Evolutionary conservation across 2,113 vertebrate species (phyloP), one percentile per base, ranked within the genome.

Genomic region (Proteles cristata): DNA sequence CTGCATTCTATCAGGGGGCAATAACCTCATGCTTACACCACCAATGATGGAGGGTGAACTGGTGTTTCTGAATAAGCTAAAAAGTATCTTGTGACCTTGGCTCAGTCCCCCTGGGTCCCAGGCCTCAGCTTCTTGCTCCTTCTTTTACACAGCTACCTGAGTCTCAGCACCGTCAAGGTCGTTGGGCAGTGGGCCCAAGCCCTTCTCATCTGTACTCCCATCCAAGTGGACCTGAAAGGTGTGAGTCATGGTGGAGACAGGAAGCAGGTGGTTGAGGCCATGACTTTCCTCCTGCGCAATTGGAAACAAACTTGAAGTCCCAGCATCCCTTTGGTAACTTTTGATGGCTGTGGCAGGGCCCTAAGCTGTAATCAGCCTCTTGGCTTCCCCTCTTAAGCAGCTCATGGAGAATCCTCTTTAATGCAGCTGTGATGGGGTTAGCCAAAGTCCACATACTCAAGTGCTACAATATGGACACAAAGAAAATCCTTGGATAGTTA

Each of bases 361-460:
- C 96, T 90, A 92, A 97, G 83, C 95, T 98, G 80, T 96, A 98
- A 97, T 98, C 87, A 97, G 92, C 90, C 31, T 33, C 63, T 98
- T 98, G 97, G 92, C 95, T 96, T 97, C 84, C 39, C 84, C 84
- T 92, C 35, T 93, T 81, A 96, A 97, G 94, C 95, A 97, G 85
- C 80, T 98, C 87, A 97, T 90, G 76, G 92, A 97, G 94, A 98
- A 97, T 97, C 94, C 76, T 97, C 69, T 93, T 94, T 98, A 98
- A 97, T 97, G 97, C 98, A 97, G 97, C 98, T 97, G 97, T 65
- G 71, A 77, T 48, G 92, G 66, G 97, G 98, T 98, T 98, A 98
- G 97, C 98, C 98, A 98, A 98, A 98, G 98, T 98, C 94, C 87
- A 19, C 80, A 92, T 92, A 92, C 88, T 96, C 74, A 55, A 96